Evolutionary conservation across 2,888 invertebrate species (phyloP).

Genomic region (Alentia gelatinosa): DNA sequence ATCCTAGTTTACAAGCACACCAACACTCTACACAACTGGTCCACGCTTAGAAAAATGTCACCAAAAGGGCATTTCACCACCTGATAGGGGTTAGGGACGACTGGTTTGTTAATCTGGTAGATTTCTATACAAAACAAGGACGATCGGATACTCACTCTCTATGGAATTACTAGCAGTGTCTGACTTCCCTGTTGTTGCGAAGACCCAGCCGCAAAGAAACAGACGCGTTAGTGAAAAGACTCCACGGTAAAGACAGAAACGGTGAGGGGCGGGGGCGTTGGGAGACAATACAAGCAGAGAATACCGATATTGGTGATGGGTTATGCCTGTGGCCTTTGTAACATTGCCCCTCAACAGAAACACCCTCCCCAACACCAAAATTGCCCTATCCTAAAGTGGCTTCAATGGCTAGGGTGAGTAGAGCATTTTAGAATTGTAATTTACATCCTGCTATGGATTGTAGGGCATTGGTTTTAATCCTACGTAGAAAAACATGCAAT

Average conservation of each 20-base stretch:
- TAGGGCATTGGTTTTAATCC: no score
- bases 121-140: neutral
- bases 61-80: slow-evolving; percentile 2
- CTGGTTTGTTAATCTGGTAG: neutral
- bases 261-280: no score
- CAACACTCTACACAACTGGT: neutral
- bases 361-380: no score
- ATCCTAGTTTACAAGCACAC: neutral
- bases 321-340: no score
- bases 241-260: neutral
- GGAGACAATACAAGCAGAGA: neutral
- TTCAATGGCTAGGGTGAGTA: no score
- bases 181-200: slow-evolving; percentile 45
- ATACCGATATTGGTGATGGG: no score
- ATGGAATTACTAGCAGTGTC: slow-evolving; percentile 47
- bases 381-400: no score
- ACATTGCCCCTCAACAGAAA: no score
- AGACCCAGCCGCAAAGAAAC: slow-evolving; percentile 34
- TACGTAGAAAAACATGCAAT: no score
- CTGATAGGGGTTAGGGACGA: neutral
- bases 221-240: slow-evolving; percentile 41
- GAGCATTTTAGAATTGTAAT: no score
- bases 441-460: no score
- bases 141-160: slow-evolving; percentile 51
- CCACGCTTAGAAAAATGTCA: neutral